Evolutionary conservation across 2,113 vertebrate species (phyloP).

Genomic region (Antidorcas marsupialis): DNA sequence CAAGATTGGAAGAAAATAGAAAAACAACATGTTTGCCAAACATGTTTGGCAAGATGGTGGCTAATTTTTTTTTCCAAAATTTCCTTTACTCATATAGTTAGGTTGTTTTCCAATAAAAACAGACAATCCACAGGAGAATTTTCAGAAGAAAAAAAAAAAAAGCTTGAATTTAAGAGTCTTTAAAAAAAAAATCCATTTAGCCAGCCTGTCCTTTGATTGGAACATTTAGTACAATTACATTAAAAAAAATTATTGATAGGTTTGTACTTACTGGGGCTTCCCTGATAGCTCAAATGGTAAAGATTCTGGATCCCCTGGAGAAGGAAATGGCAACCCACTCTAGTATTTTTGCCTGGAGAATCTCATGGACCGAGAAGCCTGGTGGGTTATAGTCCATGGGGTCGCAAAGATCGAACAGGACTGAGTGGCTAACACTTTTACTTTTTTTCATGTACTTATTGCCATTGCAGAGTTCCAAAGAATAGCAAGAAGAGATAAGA

Average conservation of each 20-base stretch:
- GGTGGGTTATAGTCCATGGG: neutral
- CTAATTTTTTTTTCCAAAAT: neutral
- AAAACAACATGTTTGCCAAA: neutral
- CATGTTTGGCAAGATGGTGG: neutral
- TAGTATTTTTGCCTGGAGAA: neutral
- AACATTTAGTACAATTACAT: neutral
- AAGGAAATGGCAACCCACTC: neutral
- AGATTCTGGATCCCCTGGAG: neutral
- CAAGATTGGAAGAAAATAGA: neutral
- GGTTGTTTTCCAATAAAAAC: neutral
- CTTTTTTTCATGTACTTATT: neutral
- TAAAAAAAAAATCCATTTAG: neutral
- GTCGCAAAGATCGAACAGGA: neutral
- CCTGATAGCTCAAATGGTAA: neutral
- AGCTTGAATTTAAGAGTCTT: neutral
- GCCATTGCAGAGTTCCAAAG: neutral
- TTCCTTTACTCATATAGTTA: neutral
- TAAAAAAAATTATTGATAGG: neutral
- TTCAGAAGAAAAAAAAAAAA: neutral
- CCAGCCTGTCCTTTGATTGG: neutral
- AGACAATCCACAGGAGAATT: neutral
- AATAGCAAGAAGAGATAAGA: too few relatives aligned
- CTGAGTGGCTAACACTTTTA: neutral
- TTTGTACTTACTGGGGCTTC: neutral
- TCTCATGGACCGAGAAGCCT: neutral